phyloP scores from a whole-genome alignment of 1,140 invertebrate genomes.

The Meteorus sp. region DNA sequence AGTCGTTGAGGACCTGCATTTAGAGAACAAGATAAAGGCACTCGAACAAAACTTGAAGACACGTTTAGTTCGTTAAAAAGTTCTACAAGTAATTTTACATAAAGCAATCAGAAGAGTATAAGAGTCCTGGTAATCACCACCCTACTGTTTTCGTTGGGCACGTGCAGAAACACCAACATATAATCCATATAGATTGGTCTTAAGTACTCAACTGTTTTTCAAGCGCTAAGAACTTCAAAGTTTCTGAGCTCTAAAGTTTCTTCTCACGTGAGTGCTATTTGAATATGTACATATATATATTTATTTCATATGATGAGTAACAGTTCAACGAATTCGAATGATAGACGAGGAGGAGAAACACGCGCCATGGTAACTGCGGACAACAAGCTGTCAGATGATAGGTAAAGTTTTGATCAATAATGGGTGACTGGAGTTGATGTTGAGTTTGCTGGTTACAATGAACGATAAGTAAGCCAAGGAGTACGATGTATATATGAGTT shows the following conservation, averaged over 20 bases:
- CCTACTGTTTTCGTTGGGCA: no score
- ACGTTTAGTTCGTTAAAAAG: no score
- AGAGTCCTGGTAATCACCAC: no score
- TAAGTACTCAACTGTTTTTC: no score
- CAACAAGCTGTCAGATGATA: constrained; percentile 61
- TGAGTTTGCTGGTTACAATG: constrained; percentile 9
- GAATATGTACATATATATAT: not conserved
- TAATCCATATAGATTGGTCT: no score
- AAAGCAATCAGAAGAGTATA: no score
- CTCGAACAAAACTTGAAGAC: no score
- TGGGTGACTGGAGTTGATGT: constrained; percentile 50
- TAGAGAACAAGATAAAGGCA: no score
- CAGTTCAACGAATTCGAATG: constrained; percentile 20
- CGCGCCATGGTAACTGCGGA: constrained; percentile 57
- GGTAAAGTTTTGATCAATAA: constrained; percentile 60
- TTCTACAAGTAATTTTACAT: no score
- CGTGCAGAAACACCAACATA: not conserved
- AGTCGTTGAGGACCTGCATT: no score
- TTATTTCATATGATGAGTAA: not conserved
- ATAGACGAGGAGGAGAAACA: constrained; percentile 8
- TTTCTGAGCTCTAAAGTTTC: constrained; percentile 6
- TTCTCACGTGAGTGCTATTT: not conserved
- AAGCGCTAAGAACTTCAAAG: not conserved
- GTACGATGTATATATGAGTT: constrained; percentile 4
- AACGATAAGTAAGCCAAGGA: constrained; percentile 35